Evolutionary conservation across 1,140 invertebrate genomes (phyloP), one percentile per base, ranked within the genome.

Genomic region (Meloidogyne chitwoodi): DNA sequence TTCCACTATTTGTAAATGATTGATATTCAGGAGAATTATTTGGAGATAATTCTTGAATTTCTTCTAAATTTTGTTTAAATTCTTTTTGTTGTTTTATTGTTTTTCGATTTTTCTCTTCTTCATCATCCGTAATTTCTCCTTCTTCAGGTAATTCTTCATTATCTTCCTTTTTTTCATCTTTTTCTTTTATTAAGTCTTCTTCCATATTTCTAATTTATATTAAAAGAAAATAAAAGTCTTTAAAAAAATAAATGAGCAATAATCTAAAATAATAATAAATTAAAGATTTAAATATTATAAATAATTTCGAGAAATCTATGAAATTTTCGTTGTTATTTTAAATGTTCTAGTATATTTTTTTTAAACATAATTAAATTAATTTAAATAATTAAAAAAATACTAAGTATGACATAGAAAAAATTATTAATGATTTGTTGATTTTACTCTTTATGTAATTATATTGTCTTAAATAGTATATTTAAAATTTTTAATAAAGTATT

Each of bases 71-170:
- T 62, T 31, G 56, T 31, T 73, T 62, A 63, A 31, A 10, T 63
- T 70, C 24, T 44, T 70, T 44, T n/a, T 41, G 11, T 56, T 68
- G 26, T 27, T 27, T 16, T n/a, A 61, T 26, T 29, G n/a, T 44
- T 14, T 19, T 19, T 19, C 29, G 68, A 8, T 16, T 31, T 26
- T 56, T 70, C 16, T 41, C 83, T 24, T 86, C 83, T 22, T 85
- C 83, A 29, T 85, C 83, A 61, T 85, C 83, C 72, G 74, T 85
- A 65, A 85, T 85, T 74, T 85, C 83, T 16, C 83, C 83, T 61
- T 85, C 83, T 72, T 85, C 83, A 22, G 83, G 83, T 68, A 86
- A 70, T 68, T 85, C 83, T 4, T 81, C 84, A 26, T 38, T 38
- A 6, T 86, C 83, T 69, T 84, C 83, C 8, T 79, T 61, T 27